Conservation (phyloP, 2,797 vertebrate genomes). For the Falco naumanni region DNA sequence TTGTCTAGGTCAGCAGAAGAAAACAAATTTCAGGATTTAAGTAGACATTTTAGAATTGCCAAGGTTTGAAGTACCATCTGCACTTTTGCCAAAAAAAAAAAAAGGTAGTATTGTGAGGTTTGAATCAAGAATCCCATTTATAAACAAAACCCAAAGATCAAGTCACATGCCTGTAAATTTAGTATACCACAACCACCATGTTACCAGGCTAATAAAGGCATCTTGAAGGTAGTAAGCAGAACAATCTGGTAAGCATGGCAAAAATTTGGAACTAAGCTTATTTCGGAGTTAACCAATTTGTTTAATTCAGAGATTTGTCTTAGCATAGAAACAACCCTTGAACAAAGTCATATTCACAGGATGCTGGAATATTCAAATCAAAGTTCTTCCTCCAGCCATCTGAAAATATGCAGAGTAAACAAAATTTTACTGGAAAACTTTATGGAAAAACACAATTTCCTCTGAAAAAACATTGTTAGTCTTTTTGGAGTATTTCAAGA, state of each 20-base stretch:
- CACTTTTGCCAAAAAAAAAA: background rate
- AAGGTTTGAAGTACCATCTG: background rate
- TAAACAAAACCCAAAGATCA: background rate
- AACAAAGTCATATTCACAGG: background rate
- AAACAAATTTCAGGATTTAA: background rate
- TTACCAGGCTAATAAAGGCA: background rate
- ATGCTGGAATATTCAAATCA: background rate
- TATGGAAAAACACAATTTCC: rapidly evolving
- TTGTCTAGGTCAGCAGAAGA: background rate
- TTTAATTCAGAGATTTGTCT: background rate
- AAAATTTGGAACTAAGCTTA: background rate
- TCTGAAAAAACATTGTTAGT: background rate
- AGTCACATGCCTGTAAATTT: background rate
- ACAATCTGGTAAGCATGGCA: background rate
- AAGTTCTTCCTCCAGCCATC: background rate
- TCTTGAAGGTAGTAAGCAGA: background rate
- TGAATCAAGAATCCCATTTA: background rate
- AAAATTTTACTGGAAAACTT: background rate
- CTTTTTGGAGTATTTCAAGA: background rate
- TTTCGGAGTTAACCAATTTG: background rate
- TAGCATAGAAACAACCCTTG: background rate
- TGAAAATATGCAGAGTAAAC: background rate
- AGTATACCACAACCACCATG: no score
- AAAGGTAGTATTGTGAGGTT: background rate
- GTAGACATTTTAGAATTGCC: background rate